Percentiles rank a stretch among this genome's conserved stretches.
Conservation (phyloP, 2,888 invertebrate species). For the Coleophora flavipennella region DNA sequence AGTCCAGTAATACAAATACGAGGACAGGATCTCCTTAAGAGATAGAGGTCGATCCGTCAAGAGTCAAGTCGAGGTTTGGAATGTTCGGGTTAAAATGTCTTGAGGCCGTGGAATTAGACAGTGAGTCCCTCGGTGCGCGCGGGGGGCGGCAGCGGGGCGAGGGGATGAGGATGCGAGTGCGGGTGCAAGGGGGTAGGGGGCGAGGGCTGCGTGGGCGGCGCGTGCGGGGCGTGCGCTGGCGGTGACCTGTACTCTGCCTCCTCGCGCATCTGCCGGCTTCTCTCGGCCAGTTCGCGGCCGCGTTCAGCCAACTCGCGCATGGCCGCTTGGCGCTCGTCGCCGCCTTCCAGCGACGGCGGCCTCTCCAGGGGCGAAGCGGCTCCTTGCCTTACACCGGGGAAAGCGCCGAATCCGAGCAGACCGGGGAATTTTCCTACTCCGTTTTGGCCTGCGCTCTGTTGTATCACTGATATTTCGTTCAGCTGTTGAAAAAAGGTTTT, state of each 20-base stretch:
- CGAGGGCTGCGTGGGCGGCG: constrained; percentile 49
- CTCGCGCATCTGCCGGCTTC: constrained; percentile 66
- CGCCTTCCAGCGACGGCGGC: constrained; percentile 58
- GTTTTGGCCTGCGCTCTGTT: constrained; percentile 81
- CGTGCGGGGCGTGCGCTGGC: constrained; percentile 44
- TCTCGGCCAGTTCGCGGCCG: constrained; percentile 66
- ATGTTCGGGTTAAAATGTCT: constrained; percentile 26
- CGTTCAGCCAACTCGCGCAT: constrained; percentile 69
- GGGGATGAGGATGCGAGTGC: constrained; percentile 44
- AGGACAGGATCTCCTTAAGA: constrained; percentile 13
- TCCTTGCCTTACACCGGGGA: constrained; percentile 69
- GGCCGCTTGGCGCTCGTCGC: constrained; percentile 61
- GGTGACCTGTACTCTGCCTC: constrained; percentile 60
- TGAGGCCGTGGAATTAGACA: constrained; percentile 60
- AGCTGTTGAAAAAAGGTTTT: constrained; percentile 71
- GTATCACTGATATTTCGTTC: constrained; percentile 86
- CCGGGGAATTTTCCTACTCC: constrained; percentile 82
- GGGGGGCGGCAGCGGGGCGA: constrained; percentile 75
- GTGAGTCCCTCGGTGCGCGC: constrained; percentile 81
- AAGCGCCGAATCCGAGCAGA: constrained; percentile 83
- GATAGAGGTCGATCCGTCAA: no score
- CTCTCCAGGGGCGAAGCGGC: constrained; percentile 68
- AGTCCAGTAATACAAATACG: no score
- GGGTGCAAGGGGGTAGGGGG: constrained; percentile 54
- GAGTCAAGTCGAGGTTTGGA: constrained; percentile 29